Conservation (phyloP, 2,113 vertebrate genomes). For the Dissostichus mawsoni region DNA sequence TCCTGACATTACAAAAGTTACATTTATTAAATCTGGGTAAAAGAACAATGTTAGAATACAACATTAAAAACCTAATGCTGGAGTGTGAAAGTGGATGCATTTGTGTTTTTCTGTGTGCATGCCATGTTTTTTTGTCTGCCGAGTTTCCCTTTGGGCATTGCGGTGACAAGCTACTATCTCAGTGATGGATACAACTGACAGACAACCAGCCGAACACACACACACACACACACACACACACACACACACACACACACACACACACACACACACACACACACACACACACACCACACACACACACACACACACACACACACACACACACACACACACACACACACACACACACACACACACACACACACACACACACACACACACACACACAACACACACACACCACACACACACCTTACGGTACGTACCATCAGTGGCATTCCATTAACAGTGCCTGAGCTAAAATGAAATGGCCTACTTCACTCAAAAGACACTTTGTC, state of each 20-base stretch:
- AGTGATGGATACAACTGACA: conserved; percentile 56
- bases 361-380: not conserved
- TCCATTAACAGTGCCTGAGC: conserved; percentile 69
- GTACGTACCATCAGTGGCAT: conserved; percentile 69
- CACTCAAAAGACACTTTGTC: conserved; percentile 74
- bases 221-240: conserved; percentile 9
- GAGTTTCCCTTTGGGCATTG: conserved; percentile 42
- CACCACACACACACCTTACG: conserved; percentile 20
- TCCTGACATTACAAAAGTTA: not conserved
- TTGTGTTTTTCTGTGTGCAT: conserved; percentile 6
- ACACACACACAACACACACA: conserved; percentile 13
- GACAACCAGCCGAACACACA: conserved; percentile 9
- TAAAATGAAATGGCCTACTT: conserved; percentile 75
- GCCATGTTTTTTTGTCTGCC: conserved; percentile 22
- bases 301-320: conserved; percentile 38
- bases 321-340: conserved; percentile 3
- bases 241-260: conserved; percentile 9
- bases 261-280: not conserved
- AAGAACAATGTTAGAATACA: not conserved
- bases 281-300: not conserved
- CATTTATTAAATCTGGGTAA: not conserved
- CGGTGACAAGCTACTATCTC: conserved; percentile 61
- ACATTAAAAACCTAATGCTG: not conserved
- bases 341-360: conserved; percentile 14
- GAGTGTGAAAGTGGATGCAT: conserved; percentile 13